Evolutionary conservation across 2,888 invertebrate genomes (phyloP).

Genomic region (Epinotia brunnichana): DNA sequence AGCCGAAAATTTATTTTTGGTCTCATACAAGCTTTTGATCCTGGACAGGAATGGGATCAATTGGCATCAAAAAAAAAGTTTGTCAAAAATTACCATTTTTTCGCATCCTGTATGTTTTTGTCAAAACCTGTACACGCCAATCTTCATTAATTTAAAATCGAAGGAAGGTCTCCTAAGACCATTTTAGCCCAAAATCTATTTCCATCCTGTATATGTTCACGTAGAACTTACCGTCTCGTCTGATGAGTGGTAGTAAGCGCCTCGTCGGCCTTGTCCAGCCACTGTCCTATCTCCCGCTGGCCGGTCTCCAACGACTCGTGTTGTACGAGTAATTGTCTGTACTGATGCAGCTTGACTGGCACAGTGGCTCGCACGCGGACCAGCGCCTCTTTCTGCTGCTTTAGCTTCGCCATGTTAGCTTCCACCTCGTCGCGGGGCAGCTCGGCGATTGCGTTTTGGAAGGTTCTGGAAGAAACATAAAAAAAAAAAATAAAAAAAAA

Average conservation of each 20-base stretch:
- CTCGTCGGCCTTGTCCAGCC: conserved; percentile 93
- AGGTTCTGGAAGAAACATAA: conserved; percentile 82
- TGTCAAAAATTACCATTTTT: no score
- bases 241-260: conserved; percentile 81
- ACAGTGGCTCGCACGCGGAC: conserved; percentile 92
- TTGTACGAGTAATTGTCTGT: conserved; percentile 92
- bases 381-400: conserved; percentile 94
- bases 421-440: conserved; percentile 95
- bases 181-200: no score
- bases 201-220: no score
- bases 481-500: no score
- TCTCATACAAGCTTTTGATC: no score
- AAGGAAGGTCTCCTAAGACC: no score
- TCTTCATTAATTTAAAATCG: no score
- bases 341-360: conserved; percentile 91
- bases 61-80: no score
- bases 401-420: conserved; percentile 93
- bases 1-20: no score
- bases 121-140: no score
- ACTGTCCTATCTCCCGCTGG: conserved; percentile 91
- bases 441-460: conserved; percentile 95
- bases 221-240: conserved; percentile 64
- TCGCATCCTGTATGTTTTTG: no score
- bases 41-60: no score
- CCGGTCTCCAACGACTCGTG: conserved; percentile 95